Conservation (phyloP, 2,113 vertebrate species). For the Nyctibius bracteatus region DNA sequence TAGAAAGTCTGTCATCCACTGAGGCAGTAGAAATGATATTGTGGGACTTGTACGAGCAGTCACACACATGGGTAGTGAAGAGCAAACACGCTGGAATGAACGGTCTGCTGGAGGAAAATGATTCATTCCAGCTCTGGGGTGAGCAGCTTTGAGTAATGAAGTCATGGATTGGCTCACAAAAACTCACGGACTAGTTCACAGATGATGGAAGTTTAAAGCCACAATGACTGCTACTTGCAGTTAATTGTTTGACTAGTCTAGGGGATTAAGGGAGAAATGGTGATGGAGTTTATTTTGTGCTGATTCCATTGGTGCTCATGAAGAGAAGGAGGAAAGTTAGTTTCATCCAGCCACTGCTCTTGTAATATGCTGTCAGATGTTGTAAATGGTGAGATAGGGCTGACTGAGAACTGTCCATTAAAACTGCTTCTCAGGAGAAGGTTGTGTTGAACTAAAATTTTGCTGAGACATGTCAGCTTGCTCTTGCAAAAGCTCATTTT, state of each 20-base stretch:
- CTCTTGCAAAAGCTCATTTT: not conserved
- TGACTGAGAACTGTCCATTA: not conserved
- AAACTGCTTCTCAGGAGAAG: not conserved
- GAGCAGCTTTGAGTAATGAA: not conserved
- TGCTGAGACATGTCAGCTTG: not conserved
- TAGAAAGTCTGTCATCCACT: not conserved
- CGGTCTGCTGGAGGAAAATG: not conserved
- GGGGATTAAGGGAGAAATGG: not conserved
- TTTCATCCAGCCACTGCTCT: not conserved
- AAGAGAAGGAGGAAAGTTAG: not conserved
- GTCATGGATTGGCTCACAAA: not conserved
- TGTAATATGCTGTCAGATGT: not conserved
- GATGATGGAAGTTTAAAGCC: not conserved
- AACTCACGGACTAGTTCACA: not conserved
- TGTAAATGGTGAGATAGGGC: not conserved
- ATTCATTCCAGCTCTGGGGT: not conserved
- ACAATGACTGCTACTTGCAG: not conserved
- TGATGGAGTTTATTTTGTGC: not conserved
- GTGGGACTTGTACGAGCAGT: not conserved
- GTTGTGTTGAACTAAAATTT: not conserved
- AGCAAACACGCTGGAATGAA: not conserved
- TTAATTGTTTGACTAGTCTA: not conserved
- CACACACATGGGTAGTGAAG: not conserved
- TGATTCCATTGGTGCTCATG: not conserved
- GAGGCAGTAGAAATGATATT: not conserved